A percentile compares a stretch with the other conserved stretches of the same genome.
These are phyloP conservation scores for Bradypus variegatus DNA, from an alignment of 2,797 vertebrate genomes.

Conservation along the genomic window DNA sequence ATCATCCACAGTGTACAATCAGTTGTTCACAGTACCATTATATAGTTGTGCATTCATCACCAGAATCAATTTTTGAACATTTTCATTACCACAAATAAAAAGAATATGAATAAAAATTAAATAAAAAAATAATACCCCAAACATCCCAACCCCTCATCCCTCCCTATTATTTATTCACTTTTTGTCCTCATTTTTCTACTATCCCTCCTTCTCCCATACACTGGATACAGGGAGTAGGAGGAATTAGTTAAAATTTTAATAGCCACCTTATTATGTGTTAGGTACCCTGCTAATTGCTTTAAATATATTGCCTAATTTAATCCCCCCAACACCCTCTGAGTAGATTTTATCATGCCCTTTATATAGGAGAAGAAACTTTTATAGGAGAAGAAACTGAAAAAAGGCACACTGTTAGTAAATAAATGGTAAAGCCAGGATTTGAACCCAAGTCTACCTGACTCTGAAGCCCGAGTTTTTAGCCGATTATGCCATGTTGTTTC, in stretches of 20 bases:
- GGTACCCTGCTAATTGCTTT: neutral
- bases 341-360: neutral
- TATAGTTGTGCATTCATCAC: no score
- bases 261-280: neutral
- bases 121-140: no score
- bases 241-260: neutral
- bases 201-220: no score
- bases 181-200: no score
- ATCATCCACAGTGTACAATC: no score
- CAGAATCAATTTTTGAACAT: no score
- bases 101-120: no score
- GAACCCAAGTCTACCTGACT: neutral
- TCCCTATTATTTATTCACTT: no score
- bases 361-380: constrained; percentile 12
- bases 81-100: no score
- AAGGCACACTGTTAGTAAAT: neutral
- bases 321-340: neutral
- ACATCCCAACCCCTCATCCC: no score
- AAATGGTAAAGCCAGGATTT: neutral
- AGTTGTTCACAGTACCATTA: no score
- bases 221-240: no score
- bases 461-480: neutral
- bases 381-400: constrained; percentile 6
- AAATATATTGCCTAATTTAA: constrained; percentile 18
- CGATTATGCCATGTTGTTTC: neutral